Evolutionary conservation across 1,140 invertebrate species (phyloP), one percentile per base, ranked within the genome.

Genomic region (Tribolium castaneum): DNA sequence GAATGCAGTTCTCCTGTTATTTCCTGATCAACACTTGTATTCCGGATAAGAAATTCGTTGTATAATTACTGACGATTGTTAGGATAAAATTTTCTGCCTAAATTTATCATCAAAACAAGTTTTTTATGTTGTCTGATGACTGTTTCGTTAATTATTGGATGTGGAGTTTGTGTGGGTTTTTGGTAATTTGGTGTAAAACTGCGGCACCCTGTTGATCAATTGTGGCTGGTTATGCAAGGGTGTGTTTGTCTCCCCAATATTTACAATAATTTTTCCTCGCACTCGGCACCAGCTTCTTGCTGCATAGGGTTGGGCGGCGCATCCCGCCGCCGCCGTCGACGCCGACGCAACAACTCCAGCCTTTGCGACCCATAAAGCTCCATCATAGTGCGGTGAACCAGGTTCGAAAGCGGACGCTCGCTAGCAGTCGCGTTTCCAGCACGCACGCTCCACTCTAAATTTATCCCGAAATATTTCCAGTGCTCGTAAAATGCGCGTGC

Each of bases 351-450:
- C 84, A 86, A 83, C 82, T 83, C 83, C 81, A 75, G 78, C 82
- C 83, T 83, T 82, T 82, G 81, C 82, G 84, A 82, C 84, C 85
- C 84, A 84, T 82, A 83, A 85, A 86, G 82, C 85, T 85, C 83
- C 80, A 85, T 86, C 85, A 86, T 85, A 86, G 85, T 86, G 85
- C 85, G 85, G 83, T 82, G 82, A 84, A 85, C 84, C 75, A 75
- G 80, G 52, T 71, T 81, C 70, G 79, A 71, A 80, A 79, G 74
- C 73, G 80, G 82, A 82, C 80, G 78, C 66, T 70, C 56, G 66
- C 34, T 34, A 35, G 22, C n/a, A 50, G 72, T 72, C 66, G 71
- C 14, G 9, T 45, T 34, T 59, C n/a, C 52, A 34, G 13, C 25
- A 59, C 25, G 12, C 59, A n/a, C 30, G 59, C 30, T 66, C 25